A percentile compares a stretch with the other conserved stretches of the same genome.
Conservation (phyloP, 92 coral and sea anemone species). For the Montipora capitata region DNA sequence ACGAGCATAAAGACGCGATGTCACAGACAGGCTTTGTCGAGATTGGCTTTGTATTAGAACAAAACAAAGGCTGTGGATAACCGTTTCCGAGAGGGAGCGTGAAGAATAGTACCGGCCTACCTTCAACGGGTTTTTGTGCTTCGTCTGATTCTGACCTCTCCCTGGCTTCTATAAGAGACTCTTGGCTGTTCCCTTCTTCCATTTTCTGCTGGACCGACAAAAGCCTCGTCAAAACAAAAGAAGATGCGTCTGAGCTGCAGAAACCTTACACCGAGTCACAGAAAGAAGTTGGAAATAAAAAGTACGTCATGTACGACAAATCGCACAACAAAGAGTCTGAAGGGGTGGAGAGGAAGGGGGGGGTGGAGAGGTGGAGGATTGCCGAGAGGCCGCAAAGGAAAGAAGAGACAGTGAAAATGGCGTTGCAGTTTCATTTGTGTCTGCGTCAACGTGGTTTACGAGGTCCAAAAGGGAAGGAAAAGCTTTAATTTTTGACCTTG, state of each 20-base stretch:
- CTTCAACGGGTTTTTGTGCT: not conserved
- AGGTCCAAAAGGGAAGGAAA: no score
- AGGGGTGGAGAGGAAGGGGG: no score
- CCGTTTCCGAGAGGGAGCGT: no score
- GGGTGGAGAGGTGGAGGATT: no score
- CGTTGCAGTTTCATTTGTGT: no score
- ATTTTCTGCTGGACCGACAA: not conserved
- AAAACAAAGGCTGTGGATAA: no score
- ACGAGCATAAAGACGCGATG: not conserved
- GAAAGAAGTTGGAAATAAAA: not conserved
- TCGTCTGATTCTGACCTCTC: conserved; percentile 5
- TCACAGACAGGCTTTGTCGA: not conserved
- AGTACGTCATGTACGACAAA: not conserved
- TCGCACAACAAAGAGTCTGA: not conserved
- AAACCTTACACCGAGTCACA: no score
- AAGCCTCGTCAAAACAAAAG: not conserved
- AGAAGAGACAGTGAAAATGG: no score
- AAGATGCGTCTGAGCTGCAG: not conserved
- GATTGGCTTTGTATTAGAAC: no score
- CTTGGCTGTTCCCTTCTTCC: conserved; percentile 35
- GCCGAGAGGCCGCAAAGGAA: no score
- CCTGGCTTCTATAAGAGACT: conserved; percentile 28
- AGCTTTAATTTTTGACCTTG: no score
- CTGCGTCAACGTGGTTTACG: no score
- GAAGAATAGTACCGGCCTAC: not conserved